Evolutionary conservation across 2,888 invertebrate species (phyloP), one percentile per base, ranked within the genome.

Genomic region (Sylvicola fuscatus): DNA sequence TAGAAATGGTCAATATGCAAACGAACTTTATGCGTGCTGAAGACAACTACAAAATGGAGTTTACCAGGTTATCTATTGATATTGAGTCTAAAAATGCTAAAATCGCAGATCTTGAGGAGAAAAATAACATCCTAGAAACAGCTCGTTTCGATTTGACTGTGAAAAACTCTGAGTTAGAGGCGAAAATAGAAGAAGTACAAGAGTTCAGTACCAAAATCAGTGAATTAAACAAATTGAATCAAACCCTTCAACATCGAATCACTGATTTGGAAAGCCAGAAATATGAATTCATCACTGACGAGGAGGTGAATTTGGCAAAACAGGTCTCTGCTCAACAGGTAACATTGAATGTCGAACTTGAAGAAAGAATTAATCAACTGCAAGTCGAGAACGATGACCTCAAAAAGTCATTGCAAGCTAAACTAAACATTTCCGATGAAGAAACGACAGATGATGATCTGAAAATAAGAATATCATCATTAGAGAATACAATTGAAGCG

Each of bases 1-100:
- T 75, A 45, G 78, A 83, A 60, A 78, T 83, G 76, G 66, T 70
- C 48, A 66, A 70, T 48, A 78, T 82, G 77, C 83, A 84, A 54
- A 70, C 74, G 46, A 74, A 76, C 53, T 80, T 83, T 52, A 62
- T 76, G 17, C 61, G 65, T 11, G 62, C 73, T 54, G 81, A 83
- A 59, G 60, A 61, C 33, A 70, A 75, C 41, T 71, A 79, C 66
- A 76, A 72, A 48, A 65, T 67, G 35, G 75, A 80, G 52, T 74
- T 69, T 47, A 57, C 61, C 28, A 63, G 55, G 46, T 54, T 76
- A 36, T 47, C 66, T 31, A 52, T 56, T 28, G 65, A 71, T 45
- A 52, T 73, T 38, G 59, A 62, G 41, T 61, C 62, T 42, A 70
- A 68, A 50, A 64, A 68, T 42, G 58, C 64, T 37, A 67, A 58